Evolutionary conservation across 1,140 invertebrate genomes (phyloP), one percentile per base, ranked within the genome.

Genomic region (Heliothis virescens): DNA sequence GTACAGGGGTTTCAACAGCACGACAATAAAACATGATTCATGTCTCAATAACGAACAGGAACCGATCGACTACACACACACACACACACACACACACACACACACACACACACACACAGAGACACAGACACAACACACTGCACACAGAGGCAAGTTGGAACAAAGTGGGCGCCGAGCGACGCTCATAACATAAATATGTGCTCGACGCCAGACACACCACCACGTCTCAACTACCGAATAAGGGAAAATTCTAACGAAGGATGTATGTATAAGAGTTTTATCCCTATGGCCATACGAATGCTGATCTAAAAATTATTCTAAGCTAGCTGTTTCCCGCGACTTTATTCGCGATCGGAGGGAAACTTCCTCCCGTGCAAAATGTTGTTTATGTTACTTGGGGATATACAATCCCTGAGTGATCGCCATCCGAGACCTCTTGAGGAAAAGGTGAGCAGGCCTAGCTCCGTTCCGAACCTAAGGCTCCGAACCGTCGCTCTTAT

Each of bases 151-250:
- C 13, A 59, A 59, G 57, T 59, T 59, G 57, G 2, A 59, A 59
- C 57, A 12, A 59, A 59, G 57, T 26, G 21, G 21, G 1, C 11
- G 16, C 9, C 21, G 11, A 13, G 7, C 57, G 57, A 60, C 10
- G 26, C 21, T 60, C 57, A 60, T 60, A 26, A 60, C 57, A 29
- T 29, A 60, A 60, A 59, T 26, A 59, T 59, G 57, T 59, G 57
- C 18, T 12, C 18, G 57, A 26, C 57, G 13, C 18, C 18, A 21
- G 57, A 59, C 57, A 59, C 5, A 11, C 57, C 11, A 26, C 4
- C 55, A 57, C 16, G 57, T 26, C 57, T 59, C 13, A 59, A 59
- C 21, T 26, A 59, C 57, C 7, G 10, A 26, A 59, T 59, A 26
- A 59, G 57, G 57, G 57, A 59, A 59, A 59, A 59, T 59, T 21